phyloP scores from a whole-genome alignment of 2,888 invertebrate genomes.

The Criorhina ranunculi region DNA sequence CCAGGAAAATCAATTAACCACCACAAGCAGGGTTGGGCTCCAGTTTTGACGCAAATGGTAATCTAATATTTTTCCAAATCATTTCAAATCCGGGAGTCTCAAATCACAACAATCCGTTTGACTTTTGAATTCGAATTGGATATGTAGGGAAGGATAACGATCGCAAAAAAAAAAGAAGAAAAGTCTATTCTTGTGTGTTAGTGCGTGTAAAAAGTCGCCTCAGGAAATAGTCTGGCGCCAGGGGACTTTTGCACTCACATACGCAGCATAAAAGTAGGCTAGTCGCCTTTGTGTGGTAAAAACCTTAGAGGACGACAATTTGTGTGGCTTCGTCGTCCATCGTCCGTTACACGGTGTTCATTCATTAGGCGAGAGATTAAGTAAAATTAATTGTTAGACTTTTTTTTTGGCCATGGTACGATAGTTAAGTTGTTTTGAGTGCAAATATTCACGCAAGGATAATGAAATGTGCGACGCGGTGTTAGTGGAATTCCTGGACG shows the following conservation, averaged over 20 bases:
- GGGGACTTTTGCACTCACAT: conserved; percentile 29
- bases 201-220: conserved; percentile 21
- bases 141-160: conserved; percentile 29
- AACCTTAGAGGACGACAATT: conserved; percentile 38
- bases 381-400: conserved; percentile 59
- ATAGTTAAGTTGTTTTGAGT: conserved; percentile 49
- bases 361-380: conserved; percentile 69
- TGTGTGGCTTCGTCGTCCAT: conserved; percentile 50
- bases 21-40: conserved; percentile 1
- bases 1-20: conserved; percentile 70
- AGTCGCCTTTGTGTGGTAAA: conserved; percentile 9
- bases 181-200: neutral
- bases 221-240: conserved; percentile 59
- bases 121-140: conserved; percentile 50
- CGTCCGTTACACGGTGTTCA: conserved; percentile 46
- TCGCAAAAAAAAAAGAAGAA: neutral
- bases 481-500: neutral
- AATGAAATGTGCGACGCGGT: conserved; percentile 12
- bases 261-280: conserved; percentile 29
- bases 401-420: conserved; percentile 50
- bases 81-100: conserved; percentile 21
- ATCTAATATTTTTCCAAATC: conserved; percentile 69
- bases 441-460: conserved; percentile 57
- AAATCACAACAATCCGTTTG: conserved; percentile 67
- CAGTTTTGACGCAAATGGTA: conserved; percentile 61